phyloP scores from a whole-genome alignment of 2,888 invertebrate genomes.

The Acholoe squamosa region DNA sequence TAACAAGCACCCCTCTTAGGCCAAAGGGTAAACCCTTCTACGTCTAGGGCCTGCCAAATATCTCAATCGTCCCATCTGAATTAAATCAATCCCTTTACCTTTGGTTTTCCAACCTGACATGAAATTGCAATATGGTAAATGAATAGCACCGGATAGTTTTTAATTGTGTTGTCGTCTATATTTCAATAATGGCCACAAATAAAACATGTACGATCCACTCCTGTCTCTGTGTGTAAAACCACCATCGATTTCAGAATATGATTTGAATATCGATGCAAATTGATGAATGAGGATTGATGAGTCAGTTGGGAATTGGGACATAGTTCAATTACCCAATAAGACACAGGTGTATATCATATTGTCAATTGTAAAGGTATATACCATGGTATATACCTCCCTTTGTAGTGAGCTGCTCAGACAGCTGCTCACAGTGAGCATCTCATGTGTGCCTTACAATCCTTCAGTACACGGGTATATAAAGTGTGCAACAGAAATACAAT shows the following conservation, averaged over 20 bases:
- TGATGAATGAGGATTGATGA: conserved; percentile 5
- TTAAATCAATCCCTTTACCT: background rate
- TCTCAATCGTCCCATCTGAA: background rate
- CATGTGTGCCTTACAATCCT: background rate
- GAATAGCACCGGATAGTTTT: background rate
- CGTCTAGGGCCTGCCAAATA: no score
- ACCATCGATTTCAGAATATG: conserved; percentile 4
- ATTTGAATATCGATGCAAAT: background rate
- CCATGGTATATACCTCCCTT: background rate
- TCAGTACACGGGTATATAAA: background rate
- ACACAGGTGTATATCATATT: no score
- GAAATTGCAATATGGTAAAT: background rate
- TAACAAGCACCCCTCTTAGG: no score
- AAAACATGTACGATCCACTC: background rate
- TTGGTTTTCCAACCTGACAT: background rate
- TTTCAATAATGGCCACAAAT: background rate
- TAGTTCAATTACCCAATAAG: background rate
- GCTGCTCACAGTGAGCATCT: background rate
- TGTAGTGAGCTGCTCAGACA: background rate
- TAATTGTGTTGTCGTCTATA: background rate
- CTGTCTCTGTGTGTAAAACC: background rate
- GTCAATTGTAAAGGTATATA: no score
- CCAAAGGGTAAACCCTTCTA: no score
- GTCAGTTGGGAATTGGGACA: background rate
- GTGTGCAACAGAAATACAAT: background rate